phyloP scores from a whole-genome alignment of 2,888 invertebrate genomes.

The Ennomos fuscantarius region DNA sequence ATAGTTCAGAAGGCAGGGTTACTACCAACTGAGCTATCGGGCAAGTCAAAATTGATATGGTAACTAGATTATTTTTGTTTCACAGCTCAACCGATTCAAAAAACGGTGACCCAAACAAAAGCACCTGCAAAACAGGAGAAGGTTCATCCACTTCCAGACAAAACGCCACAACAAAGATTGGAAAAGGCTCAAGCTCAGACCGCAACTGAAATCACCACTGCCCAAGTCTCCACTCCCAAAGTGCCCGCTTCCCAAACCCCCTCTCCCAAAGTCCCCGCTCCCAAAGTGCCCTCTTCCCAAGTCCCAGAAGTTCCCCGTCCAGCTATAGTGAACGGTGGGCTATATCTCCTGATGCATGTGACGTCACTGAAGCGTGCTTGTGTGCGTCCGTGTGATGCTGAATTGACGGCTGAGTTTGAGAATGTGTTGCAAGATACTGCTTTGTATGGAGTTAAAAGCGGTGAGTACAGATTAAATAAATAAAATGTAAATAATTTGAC shows the following conservation, averaged over 20 bases:
- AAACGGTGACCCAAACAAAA: too few relatives aligned
- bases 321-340: slow-evolving; percentile 36
- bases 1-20: too few relatives aligned
- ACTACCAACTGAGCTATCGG: too few relatives aligned
- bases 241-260: too few relatives aligned
- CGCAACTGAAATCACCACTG: too few relatives aligned
- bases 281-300: not conserved
- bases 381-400: slow-evolving; percentile 47
- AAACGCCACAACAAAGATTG: slow-evolving; percentile 3
- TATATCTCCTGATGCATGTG: slow-evolving; percentile 57
- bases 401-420: slow-evolving; percentile 43
- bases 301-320: slow-evolving; percentile 59
- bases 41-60: too few relatives aligned
- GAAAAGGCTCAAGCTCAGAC: slow-evolving; percentile 22
- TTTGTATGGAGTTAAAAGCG: slow-evolving; percentile 39
- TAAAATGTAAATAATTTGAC: not conserved
- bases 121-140: not conserved
- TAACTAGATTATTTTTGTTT: too few relatives aligned
- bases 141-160: not conserved
- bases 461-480: slow-evolving; percentile 3
- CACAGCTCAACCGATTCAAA: too few relatives aligned
- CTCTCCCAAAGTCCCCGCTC: too few relatives aligned
- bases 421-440: slow-evolving; percentile 53
- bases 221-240: too few relatives aligned
- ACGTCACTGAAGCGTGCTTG: slow-evolving; percentile 45